Conservation (phyloP, 2,888 invertebrate genomes). For the Drosophila histrio region DNA sequence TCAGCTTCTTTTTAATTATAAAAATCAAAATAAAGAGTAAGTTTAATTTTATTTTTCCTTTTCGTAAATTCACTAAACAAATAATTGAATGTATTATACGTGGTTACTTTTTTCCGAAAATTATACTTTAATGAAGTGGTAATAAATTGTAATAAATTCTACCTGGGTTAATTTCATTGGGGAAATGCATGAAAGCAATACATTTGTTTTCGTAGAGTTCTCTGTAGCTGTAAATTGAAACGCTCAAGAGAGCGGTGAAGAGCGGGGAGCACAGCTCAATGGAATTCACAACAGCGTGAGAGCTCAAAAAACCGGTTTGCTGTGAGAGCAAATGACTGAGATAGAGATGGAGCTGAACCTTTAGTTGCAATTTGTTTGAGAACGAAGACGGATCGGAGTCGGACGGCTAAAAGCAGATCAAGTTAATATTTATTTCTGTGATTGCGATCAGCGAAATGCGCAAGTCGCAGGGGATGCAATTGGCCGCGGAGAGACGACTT, state of each 20-base stretch:
- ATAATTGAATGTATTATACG: too few relatives aligned
- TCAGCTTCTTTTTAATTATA: too few relatives aligned
- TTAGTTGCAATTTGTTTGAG: slow-evolving; percentile 45
- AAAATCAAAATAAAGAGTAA: too few relatives aligned
- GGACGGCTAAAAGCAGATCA: slow-evolving; percentile 1
- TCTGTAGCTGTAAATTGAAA: slow-evolving; percentile 16
- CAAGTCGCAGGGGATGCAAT: slow-evolving; percentile 60
- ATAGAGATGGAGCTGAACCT: slow-evolving; percentile 23
- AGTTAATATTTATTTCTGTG: neutral
- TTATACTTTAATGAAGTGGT: too few relatives aligned
- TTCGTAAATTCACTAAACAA: too few relatives aligned
- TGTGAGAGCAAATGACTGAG: slow-evolving; percentile 6
- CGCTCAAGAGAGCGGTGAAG: slow-evolving; percentile 33
- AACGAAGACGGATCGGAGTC: slow-evolving; percentile 29
- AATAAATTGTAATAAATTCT: neutral
- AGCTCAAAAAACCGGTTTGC: slow-evolving; percentile 44
- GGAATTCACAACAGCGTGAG: slow-evolving; percentile 37
- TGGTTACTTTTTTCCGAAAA: too few relatives aligned
- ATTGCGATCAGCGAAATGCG: slow-evolving; percentile 49
- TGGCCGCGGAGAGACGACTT: slow-evolving; percentile 32
- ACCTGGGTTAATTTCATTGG: neutral
- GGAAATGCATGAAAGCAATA: neutral
- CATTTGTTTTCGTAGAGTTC: neutral
- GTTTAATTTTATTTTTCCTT: too few relatives aligned
- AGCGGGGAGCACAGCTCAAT: slow-evolving; percentile 7